Conservation (phyloP, 1,140 invertebrate genomes). For the Gonatopus flavifemur region DNA sequence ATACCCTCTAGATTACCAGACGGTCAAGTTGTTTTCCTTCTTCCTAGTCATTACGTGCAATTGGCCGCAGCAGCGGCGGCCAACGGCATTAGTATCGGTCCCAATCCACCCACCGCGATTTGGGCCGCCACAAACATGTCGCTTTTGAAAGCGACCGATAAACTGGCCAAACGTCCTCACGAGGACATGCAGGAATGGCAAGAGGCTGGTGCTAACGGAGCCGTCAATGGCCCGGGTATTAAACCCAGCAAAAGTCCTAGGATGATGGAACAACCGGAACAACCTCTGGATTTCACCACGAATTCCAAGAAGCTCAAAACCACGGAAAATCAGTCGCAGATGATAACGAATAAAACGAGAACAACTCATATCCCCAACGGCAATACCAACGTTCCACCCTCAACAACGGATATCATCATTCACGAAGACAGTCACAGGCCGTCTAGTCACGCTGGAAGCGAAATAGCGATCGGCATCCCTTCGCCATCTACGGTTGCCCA, state of each 20-base stretch:
- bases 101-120: slow-evolving; percentile 53
- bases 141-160: slow-evolving; percentile 51
- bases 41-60: slow-evolving; percentile 62
- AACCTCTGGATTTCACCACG: slow-evolving; percentile 52
- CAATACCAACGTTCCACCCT: not conserved
- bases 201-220: slow-evolving; percentile 12
- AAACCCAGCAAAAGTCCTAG: slow-evolving; percentile 45
- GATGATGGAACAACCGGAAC: slow-evolving; percentile 47
- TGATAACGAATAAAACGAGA: too few relatives aligned
- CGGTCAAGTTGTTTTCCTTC: slow-evolving; percentile 61
- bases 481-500: slow-evolving; percentile 38
- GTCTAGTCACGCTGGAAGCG: slow-evolving; percentile 39
- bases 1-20: slow-evolving; percentile 61
- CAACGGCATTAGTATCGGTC: slow-evolving; percentile 55
- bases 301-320: slow-evolving; percentile 46
- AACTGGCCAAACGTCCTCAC: slow-evolving; percentile 49
- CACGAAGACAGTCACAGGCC: slow-evolving; percentile 43
- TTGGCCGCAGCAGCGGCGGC: slow-evolving; percentile 55
- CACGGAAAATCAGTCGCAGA: slow-evolving; percentile 15
- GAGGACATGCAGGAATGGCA: slow-evolving; percentile 38
- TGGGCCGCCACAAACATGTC: slow-evolving; percentile 58
- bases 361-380: too few relatives aligned
- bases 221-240: slow-evolving; percentile 1
- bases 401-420: slow-evolving; percentile 30
- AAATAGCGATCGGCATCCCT: slow-evolving; percentile 33